Evolutionary conservation across 2,888 invertebrate species (phyloP).

Genomic region (Meliscaeva auricollis): DNA sequence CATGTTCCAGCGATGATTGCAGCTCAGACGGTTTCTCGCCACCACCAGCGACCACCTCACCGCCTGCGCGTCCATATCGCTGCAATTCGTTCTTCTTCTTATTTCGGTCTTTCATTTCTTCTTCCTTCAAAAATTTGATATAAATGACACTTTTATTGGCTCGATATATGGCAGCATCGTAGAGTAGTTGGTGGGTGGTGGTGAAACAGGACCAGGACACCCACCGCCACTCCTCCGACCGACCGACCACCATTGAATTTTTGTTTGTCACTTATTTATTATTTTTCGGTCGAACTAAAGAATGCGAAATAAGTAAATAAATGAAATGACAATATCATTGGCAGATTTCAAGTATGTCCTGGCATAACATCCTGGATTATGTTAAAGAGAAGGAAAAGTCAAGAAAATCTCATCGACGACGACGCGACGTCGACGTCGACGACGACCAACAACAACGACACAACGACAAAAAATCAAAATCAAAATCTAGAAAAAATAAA

Average conservation of each 20-base stretch:
- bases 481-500: too few relatives aligned
- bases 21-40: constrained; percentile 57
- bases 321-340: constrained; percentile 76
- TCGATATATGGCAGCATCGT: not conserved
- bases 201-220: too few relatives aligned
- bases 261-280: constrained; percentile 67
- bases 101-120: constrained; percentile 13
- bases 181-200: not conserved
- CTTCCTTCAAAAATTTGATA: constrained; percentile 55
- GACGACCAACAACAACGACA: not conserved
- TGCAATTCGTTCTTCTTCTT: constrained; percentile 8
- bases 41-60: not conserved
- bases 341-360: constrained; percentile 73
- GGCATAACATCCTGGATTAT: constrained; percentile 67
- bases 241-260: constrained; percentile 14
- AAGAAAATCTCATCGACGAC: constrained; percentile 14
- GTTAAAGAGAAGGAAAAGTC: constrained; percentile 52
- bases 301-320: constrained; percentile 74
- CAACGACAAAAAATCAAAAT: too few relatives aligned
- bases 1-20: constrained; percentile 65
- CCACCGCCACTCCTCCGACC: too few relatives aligned
- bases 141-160: constrained; percentile 73
- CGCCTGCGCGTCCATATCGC: constrained; percentile 2
- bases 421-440: too few relatives aligned
- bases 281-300: constrained; percentile 67